These are phyloP conservation scores for Anniella stebbinsi DNA, from an alignment of 2,797 vertebrate genomes.

Conservation along the genomic window DNA sequence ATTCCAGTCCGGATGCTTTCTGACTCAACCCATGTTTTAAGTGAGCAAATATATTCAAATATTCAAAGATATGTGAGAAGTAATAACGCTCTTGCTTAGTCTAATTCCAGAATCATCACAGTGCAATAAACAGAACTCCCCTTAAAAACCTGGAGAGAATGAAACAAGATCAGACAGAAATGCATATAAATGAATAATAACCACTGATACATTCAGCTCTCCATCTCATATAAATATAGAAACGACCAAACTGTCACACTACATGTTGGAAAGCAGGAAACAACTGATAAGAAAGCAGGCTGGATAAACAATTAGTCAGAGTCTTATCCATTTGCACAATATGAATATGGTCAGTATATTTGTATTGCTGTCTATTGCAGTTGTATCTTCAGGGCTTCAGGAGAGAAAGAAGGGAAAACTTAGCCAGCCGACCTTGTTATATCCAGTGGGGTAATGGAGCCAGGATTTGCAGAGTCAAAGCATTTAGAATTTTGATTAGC, in stretches of 20 bases:
- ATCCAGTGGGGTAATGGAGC: no score
- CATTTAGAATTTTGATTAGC: neutral
- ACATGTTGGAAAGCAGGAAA: constrained; percentile 46
- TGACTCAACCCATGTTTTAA: constrained; percentile 68
- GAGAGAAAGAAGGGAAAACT: neutral
- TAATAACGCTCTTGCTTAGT: constrained; percentile 65
- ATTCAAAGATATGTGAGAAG: constrained; percentile 70
- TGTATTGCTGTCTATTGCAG: neutral
- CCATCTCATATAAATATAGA: constrained; percentile 54
- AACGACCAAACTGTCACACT: constrained; percentile 44
- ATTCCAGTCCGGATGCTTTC: constrained; percentile 51
- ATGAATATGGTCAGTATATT: neutral
- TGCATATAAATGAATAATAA: constrained; percentile 76
- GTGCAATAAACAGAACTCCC: constrained; percentile 60
- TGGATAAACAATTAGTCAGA: constrained; percentile 19
- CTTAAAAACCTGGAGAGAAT: constrained; percentile 61
- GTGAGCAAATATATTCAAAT: constrained; percentile 74
- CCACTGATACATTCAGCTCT: constrained; percentile 44
- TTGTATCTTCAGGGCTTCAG: neutral
- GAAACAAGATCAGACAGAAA: constrained; percentile 59
- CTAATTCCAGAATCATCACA: constrained; percentile 71
- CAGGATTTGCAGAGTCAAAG: no score
- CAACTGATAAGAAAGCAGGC: constrained; percentile 14
- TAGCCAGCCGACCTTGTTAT: no score
- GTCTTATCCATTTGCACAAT: neutral